Evolutionary conservation across 2,888 invertebrate genomes (phyloP), one percentile per base, ranked within the genome.

Genomic region (Drosophila niveifrons): DNA sequence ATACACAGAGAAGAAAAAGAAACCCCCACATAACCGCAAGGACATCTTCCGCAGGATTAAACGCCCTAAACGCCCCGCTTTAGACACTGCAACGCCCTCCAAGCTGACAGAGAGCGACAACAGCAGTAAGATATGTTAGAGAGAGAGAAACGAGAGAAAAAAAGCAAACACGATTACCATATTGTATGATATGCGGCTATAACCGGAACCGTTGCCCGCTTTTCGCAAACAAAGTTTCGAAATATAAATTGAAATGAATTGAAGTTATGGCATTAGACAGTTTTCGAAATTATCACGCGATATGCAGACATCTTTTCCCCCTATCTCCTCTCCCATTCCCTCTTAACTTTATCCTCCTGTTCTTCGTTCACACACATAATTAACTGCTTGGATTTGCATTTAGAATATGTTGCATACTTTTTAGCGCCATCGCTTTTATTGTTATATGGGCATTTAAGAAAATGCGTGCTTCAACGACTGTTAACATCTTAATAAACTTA

Each of bases 1-100:
- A 41, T 17, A 29, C 46, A 47, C 48, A 47, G 56, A 62, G 44
- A 43, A 56, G 53, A 53, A 39, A 66, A 53, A 56, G 66, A 57
- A 66, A 51, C 39, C 74, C 51, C 64, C 69, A 72, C 68, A 82
- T 76, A 87, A 89, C 85, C 86, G 50, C 88, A 86, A 89, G 88
- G 89, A 86, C 86, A 86, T 86, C 85, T 86, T 86, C 75, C 86
- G 88, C 86, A 77, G 80, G 79, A 90, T 90, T 90, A 90, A 91
- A 90, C 85, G 87, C 86, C 82, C 82, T 90, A 82, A 86, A 82
- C 84, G 83, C 83, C 87, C 78, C 69, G 82, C 67, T 88, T 90
- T 82, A 84, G 78, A 81, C 79, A 77, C 70, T 84, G 87, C 87
- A 88, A 86, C 83, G 83, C 89, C 83, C 89, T 63, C 36, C 58